phyloP scores from a whole-genome alignment of 1,140 invertebrate species.

The Zaprionus camerounensis region DNA sequence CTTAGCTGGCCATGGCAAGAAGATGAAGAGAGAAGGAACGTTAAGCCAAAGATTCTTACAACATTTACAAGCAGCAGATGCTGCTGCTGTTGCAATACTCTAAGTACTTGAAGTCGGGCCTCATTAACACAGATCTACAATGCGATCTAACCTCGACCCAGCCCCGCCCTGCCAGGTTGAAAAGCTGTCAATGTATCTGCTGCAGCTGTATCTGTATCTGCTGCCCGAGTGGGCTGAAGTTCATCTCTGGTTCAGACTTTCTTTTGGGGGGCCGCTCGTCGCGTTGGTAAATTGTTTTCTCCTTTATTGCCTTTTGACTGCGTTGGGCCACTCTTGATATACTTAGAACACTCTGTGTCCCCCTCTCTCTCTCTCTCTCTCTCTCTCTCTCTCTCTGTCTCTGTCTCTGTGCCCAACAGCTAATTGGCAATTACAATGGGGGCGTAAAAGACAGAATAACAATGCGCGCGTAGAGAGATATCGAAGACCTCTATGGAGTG shows the following conservation, averaged over 20 bases:
- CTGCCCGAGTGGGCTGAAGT: constrained; percentile 7
- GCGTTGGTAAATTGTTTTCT: constrained; percentile 51
- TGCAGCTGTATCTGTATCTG: neutral
- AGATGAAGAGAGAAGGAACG: neutral
- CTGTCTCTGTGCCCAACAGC: constrained; percentile 54
- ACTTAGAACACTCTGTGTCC: constrained; percentile 28
- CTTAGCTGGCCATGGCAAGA: constrained; percentile 9
- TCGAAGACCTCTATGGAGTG: constrained; percentile 2
- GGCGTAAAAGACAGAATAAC: constrained; percentile 24
- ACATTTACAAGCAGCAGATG: neutral
- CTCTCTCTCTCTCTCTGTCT: constrained; percentile 12
- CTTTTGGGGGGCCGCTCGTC: constrained; percentile 36
- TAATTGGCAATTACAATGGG: constrained; percentile 56
- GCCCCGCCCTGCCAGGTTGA: neutral
- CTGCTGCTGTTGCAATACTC: constrained; percentile 26
- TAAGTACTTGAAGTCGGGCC: constrained; percentile 1
- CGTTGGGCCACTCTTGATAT: constrained; percentile 46
- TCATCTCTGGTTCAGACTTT: constrained; percentile 44
- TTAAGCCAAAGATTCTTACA: constrained; percentile 29
- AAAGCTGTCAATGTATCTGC: constrained; percentile 13
- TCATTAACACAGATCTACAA: constrained; percentile 33
- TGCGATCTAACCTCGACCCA: constrained; percentile 22
- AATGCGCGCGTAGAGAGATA: neutral
- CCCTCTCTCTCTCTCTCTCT: constrained; percentile 12
- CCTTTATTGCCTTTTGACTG: constrained; percentile 44